phyloP scores from a whole-genome alignment of 2,888 invertebrate genomes.

The Folsomia candida region DNA sequence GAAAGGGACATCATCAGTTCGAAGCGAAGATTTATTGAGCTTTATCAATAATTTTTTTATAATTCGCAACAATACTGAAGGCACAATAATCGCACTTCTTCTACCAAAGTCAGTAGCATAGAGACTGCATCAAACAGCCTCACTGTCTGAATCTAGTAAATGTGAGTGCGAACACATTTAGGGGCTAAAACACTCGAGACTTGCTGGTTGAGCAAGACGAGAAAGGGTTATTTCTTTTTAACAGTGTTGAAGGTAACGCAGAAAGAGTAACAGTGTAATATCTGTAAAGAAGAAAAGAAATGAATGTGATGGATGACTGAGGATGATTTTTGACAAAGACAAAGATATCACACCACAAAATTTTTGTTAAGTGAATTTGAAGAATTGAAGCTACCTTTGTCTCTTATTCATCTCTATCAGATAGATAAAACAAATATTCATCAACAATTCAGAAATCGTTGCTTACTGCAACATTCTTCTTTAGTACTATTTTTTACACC shows the following conservation, averaged over 20 bases:
- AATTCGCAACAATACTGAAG: background rate
- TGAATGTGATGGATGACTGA: background rate
- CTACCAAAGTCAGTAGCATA: background rate
- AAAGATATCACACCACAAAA: background rate
- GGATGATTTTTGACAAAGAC: background rate
- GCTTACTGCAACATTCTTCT: background rate
- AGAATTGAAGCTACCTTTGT: background rate
- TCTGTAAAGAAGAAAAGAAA: no score
- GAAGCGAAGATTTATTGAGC: background rate
- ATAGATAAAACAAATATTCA: background rate
- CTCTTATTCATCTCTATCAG: background rate
- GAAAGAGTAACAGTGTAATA: conserved; percentile 1
- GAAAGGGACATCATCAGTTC: background rate
- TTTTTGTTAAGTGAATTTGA: background rate
- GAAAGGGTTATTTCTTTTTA: background rate
- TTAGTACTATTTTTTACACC: background rate
- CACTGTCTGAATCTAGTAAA: no score
- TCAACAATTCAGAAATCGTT: background rate
- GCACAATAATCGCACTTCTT: background rate
- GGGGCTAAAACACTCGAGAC: background rate
- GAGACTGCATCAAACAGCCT: no score
- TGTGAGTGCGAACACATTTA: no score
- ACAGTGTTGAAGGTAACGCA: background rate
- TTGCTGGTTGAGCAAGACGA: no score
- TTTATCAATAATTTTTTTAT: background rate